Conservation (phyloP, 2,888 invertebrate species). For the Nemotelus nigrinus region DNA sequence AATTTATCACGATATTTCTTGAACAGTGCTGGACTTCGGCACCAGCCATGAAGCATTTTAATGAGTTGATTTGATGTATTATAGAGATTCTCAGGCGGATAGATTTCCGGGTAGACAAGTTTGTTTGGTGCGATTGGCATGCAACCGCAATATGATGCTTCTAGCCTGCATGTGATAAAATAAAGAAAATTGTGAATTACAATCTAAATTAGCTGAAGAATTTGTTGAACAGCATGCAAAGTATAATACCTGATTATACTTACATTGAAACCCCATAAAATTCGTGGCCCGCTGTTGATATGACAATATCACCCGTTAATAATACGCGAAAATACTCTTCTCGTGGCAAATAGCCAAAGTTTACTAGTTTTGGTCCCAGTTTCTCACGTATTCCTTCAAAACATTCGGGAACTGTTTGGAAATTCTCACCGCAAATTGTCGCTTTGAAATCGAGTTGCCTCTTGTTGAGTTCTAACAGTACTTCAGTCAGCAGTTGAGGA, state of each 20-base stretch:
- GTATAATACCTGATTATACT: slow-evolving; percentile 53
- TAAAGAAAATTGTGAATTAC: slow-evolving; percentile 31
- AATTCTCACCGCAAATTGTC: slow-evolving; percentile 72
- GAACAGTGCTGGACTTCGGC: slow-evolving; percentile 65
- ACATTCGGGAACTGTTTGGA: slow-evolving; percentile 69
- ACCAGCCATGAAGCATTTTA: slow-evolving; percentile 68
- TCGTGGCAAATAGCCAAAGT: slow-evolving; percentile 71
- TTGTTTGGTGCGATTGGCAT: slow-evolving; percentile 75
- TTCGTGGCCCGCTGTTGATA: slow-evolving; percentile 79
- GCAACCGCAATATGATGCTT: slow-evolving; percentile 76
- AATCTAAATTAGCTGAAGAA: background rate
- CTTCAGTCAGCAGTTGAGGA: slow-evolving; percentile 72
- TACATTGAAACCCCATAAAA: slow-evolving; percentile 82
- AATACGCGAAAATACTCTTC: slow-evolving; percentile 70
- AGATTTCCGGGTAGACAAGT: slow-evolving; percentile 79
- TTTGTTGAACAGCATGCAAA: too few relatives aligned
- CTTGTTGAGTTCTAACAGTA: slow-evolving; percentile 66
- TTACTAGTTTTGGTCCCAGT: slow-evolving; percentile 66
- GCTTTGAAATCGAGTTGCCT: slow-evolving; percentile 69
- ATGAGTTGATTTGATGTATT: slow-evolving; percentile 69
- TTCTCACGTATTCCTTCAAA: slow-evolving; percentile 68
- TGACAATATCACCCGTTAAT: slow-evolving; percentile 70
- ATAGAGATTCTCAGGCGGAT: slow-evolving; percentile 71
- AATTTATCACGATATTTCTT: slow-evolving; percentile 60
- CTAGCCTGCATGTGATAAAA: slow-evolving; percentile 67